Base-by-base conservation (phyloP, 2,797 vertebrate species). In the Otolemur crassicaudatus region DNA sequence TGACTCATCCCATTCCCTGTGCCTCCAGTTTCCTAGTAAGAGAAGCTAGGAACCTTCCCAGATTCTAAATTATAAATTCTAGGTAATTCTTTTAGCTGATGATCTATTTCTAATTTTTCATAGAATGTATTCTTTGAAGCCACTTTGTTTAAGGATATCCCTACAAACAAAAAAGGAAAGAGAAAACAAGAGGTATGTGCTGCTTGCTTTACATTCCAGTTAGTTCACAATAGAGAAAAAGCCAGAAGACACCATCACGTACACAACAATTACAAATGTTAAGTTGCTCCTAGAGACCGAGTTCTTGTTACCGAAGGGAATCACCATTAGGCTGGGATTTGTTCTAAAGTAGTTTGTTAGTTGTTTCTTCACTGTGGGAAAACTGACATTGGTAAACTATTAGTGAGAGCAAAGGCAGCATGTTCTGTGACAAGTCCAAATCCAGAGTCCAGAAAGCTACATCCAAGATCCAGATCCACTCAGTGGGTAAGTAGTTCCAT, bases 1-100 rank as follows among this genome's bases (percentile, higher is more conserved):
- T 2, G 1, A 23, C 19, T 5, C 7, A 6, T 13, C 0, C 34
- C 0, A 2, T 49, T 4, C 60, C 0, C 0, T 0, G 8, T 2
- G 0, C 34, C 53, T 31, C 2, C 7, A 12, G 17, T 65, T 80
- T 27, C 23, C 79, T 16, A 0, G 8, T 1, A 25, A 49, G 46
- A 27, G 46, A 49, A 7, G 5, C 16, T 34, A 20, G 34, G 2
- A 12, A 16, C 16, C 17, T 67, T 40, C 80, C 67, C 13, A 23
- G 56, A 8, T 6, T 37, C 60, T 5, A 16, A 43, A 11, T 12
- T 5, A 8, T n/a, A 67, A n/a, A 20, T n/a, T 67, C 31, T 19
- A n/a, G 31, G n/a, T 31, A 3, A 10, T 11, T 5, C 31, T 2
- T 17, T 37, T 3, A 72, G 5, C 31, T 65, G 43, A 70, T 5